Evolutionary conservation across 2,888 invertebrate species (phyloP), one percentile per base, ranked within the genome.

Genomic region (Drosophila cracens): DNA sequence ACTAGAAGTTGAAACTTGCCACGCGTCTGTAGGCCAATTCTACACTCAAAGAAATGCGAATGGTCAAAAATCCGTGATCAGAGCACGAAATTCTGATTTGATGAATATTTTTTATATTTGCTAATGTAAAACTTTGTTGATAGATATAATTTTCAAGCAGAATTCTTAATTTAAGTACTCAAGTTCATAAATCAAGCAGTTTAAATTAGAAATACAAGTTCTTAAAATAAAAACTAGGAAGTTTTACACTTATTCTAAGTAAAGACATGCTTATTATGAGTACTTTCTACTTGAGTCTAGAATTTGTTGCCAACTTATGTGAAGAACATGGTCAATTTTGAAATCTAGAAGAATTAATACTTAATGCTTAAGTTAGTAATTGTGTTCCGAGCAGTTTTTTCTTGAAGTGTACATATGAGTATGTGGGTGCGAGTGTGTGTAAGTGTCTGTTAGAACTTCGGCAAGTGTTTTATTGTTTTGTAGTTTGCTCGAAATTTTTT

Each of bases 401-500:
- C 16, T 2, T 21, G 10, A 8, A 52, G 52, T 33, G 52, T 21
- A 33, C 16, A 25, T 34, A 1, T 2, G 16, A 52, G 31, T 16
- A 18, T 43, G 51, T 43, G 40, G 31, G 27, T 43, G 13, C 8
- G 29, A 34, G 43, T 56, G 43, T 52, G 49, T 34, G 38, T 25
- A n/a, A 36, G 54, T 69, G 62, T 65, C 62, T 69, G 68, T 78
- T 51, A 49, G 53, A 82, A 75, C 52, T 82, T 86, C 68, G 54
- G 65, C 70, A 79, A 81, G 82, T 77, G 75, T 79, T 87, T 89
- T 83, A 64, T 75, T 57, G 36, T 46, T 49, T 59, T 56, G 56
- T 53, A 63, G 34, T 70, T 70, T n/a, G 21, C 29, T 33, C 6
- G 34, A 29, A 79, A 88, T 77, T 89, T 88, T 87, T 79, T 84